Evolutionary conservation across 2,113 vertebrate genomes (phyloP).

Genomic region (Cottus gobio): DNA sequence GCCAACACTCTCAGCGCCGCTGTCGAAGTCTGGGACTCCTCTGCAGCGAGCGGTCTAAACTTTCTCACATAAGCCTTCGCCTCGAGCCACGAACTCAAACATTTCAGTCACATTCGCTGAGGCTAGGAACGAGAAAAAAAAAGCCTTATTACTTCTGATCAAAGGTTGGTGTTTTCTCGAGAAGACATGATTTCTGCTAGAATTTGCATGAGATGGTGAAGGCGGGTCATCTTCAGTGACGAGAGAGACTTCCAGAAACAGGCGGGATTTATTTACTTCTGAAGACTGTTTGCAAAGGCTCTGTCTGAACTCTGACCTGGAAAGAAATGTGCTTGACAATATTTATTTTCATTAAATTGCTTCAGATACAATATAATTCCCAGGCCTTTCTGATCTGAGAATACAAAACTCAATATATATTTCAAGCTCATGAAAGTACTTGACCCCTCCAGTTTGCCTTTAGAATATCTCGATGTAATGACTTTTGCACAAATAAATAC

Average conservation of each 20-base stretch:
- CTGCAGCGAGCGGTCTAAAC: constrained; percentile 70
- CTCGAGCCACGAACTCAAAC: constrained; percentile 68
- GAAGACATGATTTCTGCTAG: constrained; percentile 63
- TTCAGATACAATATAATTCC: no score
- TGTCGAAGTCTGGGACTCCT: constrained; percentile 71
- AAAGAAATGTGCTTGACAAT: neutral
- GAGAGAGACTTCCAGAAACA: constrained; percentile 49
- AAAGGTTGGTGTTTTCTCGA: constrained; percentile 77
- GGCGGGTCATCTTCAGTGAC: constrained; percentile 64
- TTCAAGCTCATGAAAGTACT: neutral
- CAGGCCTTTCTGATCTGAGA: neutral
- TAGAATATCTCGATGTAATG: neutral
- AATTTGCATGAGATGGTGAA: constrained; percentile 72
- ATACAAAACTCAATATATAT: neutral
- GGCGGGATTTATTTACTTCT: constrained; percentile 24
- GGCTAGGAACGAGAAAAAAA: constrained; percentile 25
- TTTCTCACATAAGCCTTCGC: constrained; percentile 75
- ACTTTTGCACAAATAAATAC: neutral
- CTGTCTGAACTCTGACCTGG: neutral
- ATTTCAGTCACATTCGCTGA: constrained; percentile 76
- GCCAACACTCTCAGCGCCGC: constrained; percentile 64
- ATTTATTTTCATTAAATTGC: neutral
- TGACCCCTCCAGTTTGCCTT: neutral
- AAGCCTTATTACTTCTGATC: constrained; percentile 76
- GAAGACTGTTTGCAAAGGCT: constrained; percentile 45